Base-by-base conservation (phyloP, 2,888 invertebrate species). In the Lasioglossum pauxillum region DNA sequence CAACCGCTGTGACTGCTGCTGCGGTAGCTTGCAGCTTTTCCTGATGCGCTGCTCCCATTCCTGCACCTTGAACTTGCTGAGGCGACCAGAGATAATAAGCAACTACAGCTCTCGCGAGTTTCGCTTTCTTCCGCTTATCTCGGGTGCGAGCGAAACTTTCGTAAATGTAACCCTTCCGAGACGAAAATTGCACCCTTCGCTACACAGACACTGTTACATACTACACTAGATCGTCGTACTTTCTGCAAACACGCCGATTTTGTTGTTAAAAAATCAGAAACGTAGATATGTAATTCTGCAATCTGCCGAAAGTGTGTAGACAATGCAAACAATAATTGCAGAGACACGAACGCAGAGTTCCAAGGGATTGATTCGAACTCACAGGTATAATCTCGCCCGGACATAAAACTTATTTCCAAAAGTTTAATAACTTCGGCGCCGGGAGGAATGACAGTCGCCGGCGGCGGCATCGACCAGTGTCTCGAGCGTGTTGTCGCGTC, bases 41-140 rank as follows among this genome's bases (percentile, higher is more conserved):
- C 35, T 23, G 31, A 5, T 35, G 67, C 19, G 16, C 31, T 7
- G 67, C 31, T 35, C 67, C 35, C 67, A 35, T 67, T 35, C 35
- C 19, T 35, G 35, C 67, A 67, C 35, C 67, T 67, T 67, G 67
- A 67, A 67, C 67, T 67, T 35, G 67, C 67, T 16, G 67, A 67
- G 7, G 19, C 35, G 67, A 19, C 67, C 31, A 3, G 19, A 67
- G 67, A 67, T 67, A 19, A 31, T 31, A 19, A 19, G 31, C 19
- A 1, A 14, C 14, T 31, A 5, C 12, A 27, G n/a, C n/a, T 19
- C 64, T 19, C 19, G 53, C 23, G 8, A 7, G 53, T 53, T 53
- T n/a, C 23, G 19, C 12, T 27, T 60, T 60, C 60, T 27, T 67
- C 67, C 2, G 35, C 19, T 67, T 67, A 67, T 67, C 67, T 67